Conservation (phyloP, 1,140 invertebrate genomes). For the Medauroidea extradentata region DNA sequence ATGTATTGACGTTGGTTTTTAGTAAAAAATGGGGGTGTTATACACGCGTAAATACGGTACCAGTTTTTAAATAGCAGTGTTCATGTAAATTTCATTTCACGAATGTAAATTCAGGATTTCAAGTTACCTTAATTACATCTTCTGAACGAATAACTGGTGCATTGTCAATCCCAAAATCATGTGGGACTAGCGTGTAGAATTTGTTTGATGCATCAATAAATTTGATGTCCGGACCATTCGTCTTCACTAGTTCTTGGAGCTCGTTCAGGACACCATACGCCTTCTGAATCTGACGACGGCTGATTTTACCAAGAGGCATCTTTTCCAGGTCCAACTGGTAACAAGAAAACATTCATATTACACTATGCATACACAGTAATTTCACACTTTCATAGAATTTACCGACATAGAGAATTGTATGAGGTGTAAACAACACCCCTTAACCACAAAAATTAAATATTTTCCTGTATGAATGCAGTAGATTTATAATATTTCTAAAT, state of each 20-base stretch:
- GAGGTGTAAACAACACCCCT: not conserved
- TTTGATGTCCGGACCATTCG: constrained; percentile 46
- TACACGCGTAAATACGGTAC: no score
- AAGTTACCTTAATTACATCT: constrained; percentile 65
- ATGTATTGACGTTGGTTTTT: no score
- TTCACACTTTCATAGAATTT: not conserved
- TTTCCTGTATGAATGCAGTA: no score
- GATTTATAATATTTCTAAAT: no score
- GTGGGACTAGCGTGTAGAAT: constrained; percentile 93
- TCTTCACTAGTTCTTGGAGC: constrained; percentile 60
- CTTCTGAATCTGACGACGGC: constrained; percentile 81
- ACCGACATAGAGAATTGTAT: not conserved
- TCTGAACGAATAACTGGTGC: constrained; percentile 74
- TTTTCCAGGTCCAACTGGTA: constrained; percentile 86
- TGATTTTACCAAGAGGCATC: constrained; percentile 96
- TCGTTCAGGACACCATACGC: constrained; percentile 82
- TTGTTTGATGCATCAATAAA: constrained; percentile 84
- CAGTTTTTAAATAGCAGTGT: no score
- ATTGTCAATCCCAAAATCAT: constrained; percentile 84
- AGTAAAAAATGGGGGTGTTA: no score
- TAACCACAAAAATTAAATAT: not conserved
- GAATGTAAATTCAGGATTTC: no score
- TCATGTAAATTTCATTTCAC: no score
- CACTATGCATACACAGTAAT: not conserved
- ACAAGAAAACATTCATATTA: constrained; percentile 5